Evolutionary conservation across 1,140 invertebrate species (phyloP).

Genomic region (Meloidogyne hapla): DNA sequence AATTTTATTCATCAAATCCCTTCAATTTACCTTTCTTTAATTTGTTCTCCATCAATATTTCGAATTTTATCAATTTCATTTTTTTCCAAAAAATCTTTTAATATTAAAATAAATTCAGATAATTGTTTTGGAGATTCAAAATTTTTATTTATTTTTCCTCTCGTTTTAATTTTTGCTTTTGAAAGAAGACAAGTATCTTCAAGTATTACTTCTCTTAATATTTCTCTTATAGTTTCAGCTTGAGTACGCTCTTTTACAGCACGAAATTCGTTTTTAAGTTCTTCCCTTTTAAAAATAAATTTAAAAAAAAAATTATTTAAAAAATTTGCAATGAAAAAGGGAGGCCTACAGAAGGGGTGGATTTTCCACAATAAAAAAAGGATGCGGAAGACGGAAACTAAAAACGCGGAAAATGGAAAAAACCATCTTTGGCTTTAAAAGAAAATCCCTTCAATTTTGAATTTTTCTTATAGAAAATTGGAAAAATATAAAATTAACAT

Average conservation of each 20-base stretch:
- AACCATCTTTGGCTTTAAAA: no score
- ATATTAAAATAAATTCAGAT: slow-evolving; percentile 1
- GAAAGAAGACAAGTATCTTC: slow-evolving; percentile 23
- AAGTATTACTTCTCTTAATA: slow-evolving; percentile 14
- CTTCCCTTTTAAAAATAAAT: background rate
- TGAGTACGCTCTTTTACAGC: slow-evolving; percentile 3
- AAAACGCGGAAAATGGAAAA: no score
- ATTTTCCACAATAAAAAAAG: no score
- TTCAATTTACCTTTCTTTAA: slow-evolving; percentile 16
- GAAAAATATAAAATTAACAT: no score
- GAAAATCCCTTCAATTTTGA: no score
- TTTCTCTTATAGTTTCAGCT: slow-evolving; percentile 13
- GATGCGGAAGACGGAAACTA: no score
- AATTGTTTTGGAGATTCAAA: background rate
- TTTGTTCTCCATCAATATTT: slow-evolving; percentile 14
- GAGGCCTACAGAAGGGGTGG: no score
- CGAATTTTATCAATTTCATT: slow-evolving; percentile 3
- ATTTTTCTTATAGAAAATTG: background rate
- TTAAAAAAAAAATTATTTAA: background rate
- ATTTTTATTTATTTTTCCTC: background rate
- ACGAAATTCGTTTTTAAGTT: slow-evolving; percentile 10
- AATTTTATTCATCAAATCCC: no score
- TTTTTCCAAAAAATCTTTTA: slow-evolving; percentile 16
- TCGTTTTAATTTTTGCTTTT: background rate
- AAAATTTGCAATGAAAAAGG: no score